phyloP scores from a whole-genome alignment of 1,140 invertebrate genomes.

The Ylistrum balloti region DNA sequence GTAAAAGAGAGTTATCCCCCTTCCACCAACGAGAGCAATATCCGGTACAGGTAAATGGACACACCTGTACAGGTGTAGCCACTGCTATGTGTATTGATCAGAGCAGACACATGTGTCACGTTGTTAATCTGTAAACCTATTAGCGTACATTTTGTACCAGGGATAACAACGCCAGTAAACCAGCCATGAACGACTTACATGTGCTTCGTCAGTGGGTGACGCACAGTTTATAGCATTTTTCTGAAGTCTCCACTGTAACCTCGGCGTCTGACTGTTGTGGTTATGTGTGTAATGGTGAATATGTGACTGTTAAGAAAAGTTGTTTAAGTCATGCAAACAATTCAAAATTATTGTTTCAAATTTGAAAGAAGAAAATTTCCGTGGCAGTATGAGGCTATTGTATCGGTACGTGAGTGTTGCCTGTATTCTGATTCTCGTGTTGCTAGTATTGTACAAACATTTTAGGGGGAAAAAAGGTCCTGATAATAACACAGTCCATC shows the following conservation, averaged over 20 bases:
- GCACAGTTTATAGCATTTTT: neutral
- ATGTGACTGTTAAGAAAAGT: neutral
- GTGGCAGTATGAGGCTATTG: neutral
- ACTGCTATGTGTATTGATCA: neutral
- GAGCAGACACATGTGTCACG: neutral
- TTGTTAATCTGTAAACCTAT: neutral
- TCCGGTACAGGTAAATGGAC: neutral
- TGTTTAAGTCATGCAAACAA: neutral
- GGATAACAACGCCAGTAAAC: neutral
- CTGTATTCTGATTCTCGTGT: neutral
- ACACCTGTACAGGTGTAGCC: neutral
- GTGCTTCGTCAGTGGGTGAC: too few relatives aligned
- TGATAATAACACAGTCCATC: neutral
- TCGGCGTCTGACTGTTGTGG: neutral
- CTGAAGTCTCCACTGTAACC: neutral
- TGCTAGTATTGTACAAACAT: neutral
- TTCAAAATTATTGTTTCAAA: constrained; percentile 6
- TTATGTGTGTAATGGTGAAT: neutral
- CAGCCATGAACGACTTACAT: neutral
- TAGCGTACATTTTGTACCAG: neutral
- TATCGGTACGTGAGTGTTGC: neutral
- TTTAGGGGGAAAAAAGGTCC: neutral
- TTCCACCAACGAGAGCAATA: neutral
- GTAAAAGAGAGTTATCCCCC: neutral
- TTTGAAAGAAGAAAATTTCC: constrained; percentile 8